phyloP scores from a whole-genome alignment of 2,113 vertebrate genomes.

The Rhadina sibilatrix region DNA sequence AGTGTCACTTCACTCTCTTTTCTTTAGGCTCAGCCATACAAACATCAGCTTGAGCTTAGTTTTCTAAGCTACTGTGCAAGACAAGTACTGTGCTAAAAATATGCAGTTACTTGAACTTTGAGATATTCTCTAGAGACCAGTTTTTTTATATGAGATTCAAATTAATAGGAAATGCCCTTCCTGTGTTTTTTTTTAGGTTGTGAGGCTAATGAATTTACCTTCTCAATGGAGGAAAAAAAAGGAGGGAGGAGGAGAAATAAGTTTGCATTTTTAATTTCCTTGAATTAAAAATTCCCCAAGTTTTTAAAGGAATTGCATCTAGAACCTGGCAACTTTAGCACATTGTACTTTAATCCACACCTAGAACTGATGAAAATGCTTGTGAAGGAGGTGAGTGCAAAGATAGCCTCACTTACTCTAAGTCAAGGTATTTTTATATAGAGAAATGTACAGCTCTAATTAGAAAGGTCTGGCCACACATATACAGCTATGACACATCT shows the following conservation, averaged over 20 bases:
- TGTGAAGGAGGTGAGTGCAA: background rate
- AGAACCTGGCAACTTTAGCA: background rate
- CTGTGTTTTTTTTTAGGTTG: slow-evolving; percentile 31
- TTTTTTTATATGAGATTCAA: slow-evolving; percentile 38
- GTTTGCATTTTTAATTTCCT: background rate
- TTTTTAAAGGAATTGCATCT: background rate
- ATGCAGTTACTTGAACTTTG: background rate
- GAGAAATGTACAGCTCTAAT: background rate
- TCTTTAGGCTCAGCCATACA: background rate
- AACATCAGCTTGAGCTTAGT: background rate
- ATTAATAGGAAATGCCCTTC: slow-evolving; percentile 47
- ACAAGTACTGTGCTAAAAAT: slow-evolving; percentile 43
- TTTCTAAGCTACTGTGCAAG: slow-evolving; percentile 9
- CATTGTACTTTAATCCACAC: background rate
- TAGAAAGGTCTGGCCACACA: background rate
- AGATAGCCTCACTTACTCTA: background rate
- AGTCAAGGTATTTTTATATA: background rate
- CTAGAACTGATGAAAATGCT: background rate
- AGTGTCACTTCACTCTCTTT: background rate
- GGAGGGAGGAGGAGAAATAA: background rate
- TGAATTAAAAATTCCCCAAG: background rate
- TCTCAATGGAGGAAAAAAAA: background rate
- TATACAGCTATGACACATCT: background rate
- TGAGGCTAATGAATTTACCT: background rate
- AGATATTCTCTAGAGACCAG: slow-evolving; percentile 22